Evolutionary conservation across 1,140 invertebrate species (phyloP), one percentile per base, ranked within the genome.

Genomic region (Bombus waltoni): DNA sequence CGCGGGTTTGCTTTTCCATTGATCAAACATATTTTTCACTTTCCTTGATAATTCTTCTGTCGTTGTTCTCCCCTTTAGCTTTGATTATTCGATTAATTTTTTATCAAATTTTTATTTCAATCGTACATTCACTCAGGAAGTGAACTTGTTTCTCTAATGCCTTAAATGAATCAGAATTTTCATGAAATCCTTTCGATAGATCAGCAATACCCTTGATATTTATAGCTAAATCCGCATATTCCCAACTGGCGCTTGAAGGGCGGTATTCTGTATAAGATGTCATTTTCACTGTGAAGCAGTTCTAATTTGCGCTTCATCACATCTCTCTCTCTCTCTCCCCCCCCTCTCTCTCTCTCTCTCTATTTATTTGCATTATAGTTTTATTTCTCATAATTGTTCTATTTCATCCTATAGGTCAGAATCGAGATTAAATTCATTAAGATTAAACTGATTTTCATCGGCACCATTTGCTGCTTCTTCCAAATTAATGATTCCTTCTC

Each of bases 291-390:
- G 4, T 62, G 59, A 28, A 62, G 25, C 4, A n/a, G n/a, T 62
- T 62, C 1, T 62, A 53, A 53, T 53, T 53, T 8, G 1, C 18
- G 47, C 6, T 53, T 53, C 18, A 53, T 53, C 47, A 2, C n/a
- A 3, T 59, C 57, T 59, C 1, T 3, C 1, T n/a, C 0, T 28
- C 3, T 59, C 25, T 59, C 8, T 57, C 22, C 25, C 15, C 25
- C 0, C 25, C 1, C 6, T 62, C 5, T 18, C 15, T 53, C 5
- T 53, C 5, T 53, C 0, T 53, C 5, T 22, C 0, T 53, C 0
- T 53, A 53, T 53, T 5, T 22, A 22, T 53, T 53, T 53, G 18
- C 47, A 53, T n/a, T n/a, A n/a, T n/a, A 13, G 28, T n/a, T 5
- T n/a, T 62, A 62, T n/a, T 62, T 11, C 59, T 62, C 59, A 53